phyloP scores from a whole-genome alignment of 2,113 vertebrate species.

The Clarias macrocephalus region DNA sequence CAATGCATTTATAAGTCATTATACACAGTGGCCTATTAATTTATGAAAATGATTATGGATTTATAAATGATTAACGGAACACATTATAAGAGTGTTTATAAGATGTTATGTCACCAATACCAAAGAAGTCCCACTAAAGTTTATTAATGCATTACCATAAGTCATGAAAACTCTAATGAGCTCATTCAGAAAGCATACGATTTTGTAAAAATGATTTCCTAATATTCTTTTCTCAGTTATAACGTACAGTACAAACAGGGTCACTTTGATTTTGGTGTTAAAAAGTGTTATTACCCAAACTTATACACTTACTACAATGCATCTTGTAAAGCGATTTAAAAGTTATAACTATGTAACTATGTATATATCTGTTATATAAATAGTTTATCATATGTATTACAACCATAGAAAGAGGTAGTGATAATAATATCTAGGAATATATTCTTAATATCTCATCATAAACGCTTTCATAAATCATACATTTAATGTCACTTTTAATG shows the following conservation, averaged over 20 bases:
- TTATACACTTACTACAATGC: too few relatives aligned
- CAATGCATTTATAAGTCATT: too few relatives aligned
- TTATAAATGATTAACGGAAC: neutral
- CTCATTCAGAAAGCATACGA: too few relatives aligned
- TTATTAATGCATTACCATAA: too few relatives aligned
- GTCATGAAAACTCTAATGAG: too few relatives aligned
- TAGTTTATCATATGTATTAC: neutral
- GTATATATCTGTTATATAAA: neutral
- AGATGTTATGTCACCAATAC: too few relatives aligned
- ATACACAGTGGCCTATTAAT: neutral
- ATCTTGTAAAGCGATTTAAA: neutral
- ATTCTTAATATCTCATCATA: neutral
- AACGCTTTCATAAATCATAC: neutral
- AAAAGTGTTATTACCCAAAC: neutral
- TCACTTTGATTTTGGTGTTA: neutral
- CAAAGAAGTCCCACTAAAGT: too few relatives aligned
- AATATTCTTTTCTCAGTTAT: neutral
- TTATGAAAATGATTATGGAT: neutral
- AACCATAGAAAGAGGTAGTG: neutral
- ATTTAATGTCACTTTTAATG: neutral
- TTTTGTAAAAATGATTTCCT: too few relatives aligned
- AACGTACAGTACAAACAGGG: neutral
- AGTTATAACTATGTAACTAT: neutral
- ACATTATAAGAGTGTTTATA: too few relatives aligned
- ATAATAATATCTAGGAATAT: neutral